phyloP scores from a whole-genome alignment of 2,888 invertebrate genomes.

The Clunio marinus region DNA sequence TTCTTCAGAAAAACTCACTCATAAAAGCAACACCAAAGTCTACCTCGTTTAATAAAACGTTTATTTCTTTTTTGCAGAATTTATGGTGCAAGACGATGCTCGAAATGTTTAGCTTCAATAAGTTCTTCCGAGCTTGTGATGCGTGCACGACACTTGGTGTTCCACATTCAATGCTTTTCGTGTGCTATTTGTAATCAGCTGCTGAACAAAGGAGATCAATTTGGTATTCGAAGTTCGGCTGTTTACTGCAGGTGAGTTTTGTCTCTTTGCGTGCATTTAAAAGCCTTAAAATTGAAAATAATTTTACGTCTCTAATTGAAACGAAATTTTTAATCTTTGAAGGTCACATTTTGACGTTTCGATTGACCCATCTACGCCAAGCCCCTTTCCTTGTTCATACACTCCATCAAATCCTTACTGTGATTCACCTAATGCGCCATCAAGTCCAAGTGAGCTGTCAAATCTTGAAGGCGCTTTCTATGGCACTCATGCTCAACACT shows the following conservation, averaged over 20 bases:
- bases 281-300: constrained; percentile 1
- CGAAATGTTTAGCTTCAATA: constrained; percentile 84
- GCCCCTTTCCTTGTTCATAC: constrained; percentile 32
- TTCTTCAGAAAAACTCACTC: background rate
- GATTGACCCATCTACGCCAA: constrained; percentile 32
- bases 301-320: background rate
- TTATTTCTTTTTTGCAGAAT: constrained; percentile 61
- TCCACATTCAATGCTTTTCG: constrained; percentile 92
- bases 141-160: constrained; percentile 87
- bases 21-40: background rate
- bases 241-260: constrained; percentile 73
- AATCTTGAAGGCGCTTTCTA: constrained; percentile 50
- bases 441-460: constrained; percentile 48
- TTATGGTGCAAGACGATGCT: constrained; percentile 84
- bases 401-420: constrained; percentile 29
- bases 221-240: constrained; percentile 83
- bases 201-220: constrained; percentile 89
- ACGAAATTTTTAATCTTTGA: background rate
- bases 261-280: background rate
- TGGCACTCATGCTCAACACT: constrained; percentile 53
- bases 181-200: constrained; percentile 83
- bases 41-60: background rate
- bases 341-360: constrained; percentile 34
- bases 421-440: constrained; percentile 49
- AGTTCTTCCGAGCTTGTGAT: constrained; percentile 90